Evolutionary conservation across 2,797 vertebrate genomes (phyloP), one percentile per base, ranked within the genome.

Genomic region (Coccyzus lansbergi): DNA sequence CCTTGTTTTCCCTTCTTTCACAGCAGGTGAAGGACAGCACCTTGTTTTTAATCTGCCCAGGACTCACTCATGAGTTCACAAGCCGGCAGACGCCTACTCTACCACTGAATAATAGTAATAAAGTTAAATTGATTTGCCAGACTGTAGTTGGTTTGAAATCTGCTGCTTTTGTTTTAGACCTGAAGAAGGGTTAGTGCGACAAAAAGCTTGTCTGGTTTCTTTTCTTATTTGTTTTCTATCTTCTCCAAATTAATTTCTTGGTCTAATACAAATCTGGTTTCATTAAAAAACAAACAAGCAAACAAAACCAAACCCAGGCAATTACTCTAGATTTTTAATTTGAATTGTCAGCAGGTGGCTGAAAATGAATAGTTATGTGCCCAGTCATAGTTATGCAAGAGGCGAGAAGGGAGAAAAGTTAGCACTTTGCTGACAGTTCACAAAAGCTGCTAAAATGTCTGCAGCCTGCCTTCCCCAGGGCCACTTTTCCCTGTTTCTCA

Each of bases 301-400:
- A 93, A 81, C 69, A 88, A 91, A 65, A 25, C 25, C 33, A 2
- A 59, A 93, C 44, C 0, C 70, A 88, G 65, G 49, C 38, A 74
- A 36, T 88, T 91, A 70, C 72, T 70, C 28, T 46, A 58, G 64
- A 83, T 60, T 94, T 96, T 91, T 91, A 90, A 94, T 90, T 86
- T 83, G 76, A 89, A 5, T 78, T 83, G 76, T 71, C 94, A 93
- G 85, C 89, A 93, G 91, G 92, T 96, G 91, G 65, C 64, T 95
- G 85, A 28, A 85, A 93, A 68, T 12, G 34, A 62, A 67, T 44
- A 88, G 79, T 10, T 78, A 67, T 2, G 21, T 63, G 76, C 83
- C 76, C 78, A 93, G 65, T 52, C 81, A 70, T 22, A 60, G 55
- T 72, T 90, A 90, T 62, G 48, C 83, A 92, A 90, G 62, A 70